Evolutionary conservation across 2,888 invertebrate genomes (phyloP), one percentile per base, ranked within the genome.

Genomic region (Apodemia mormo): DNA sequence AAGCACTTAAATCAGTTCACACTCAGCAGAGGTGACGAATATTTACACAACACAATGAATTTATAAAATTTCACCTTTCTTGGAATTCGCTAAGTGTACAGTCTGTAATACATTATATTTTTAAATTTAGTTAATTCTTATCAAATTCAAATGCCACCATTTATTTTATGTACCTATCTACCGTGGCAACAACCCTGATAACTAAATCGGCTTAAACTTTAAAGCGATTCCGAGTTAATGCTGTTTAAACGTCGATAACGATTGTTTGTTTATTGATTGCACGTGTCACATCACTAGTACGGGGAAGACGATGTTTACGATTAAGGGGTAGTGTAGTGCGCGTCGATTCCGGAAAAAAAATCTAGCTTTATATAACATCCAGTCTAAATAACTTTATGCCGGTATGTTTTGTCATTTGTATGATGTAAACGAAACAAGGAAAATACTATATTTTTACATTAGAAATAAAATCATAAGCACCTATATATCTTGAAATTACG

Each of bases 221-320:
- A 29, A 56, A 58, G 58, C 30, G 30, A 58, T 58, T 58, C 30
- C 12, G 22, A 29, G 58, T 30, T 30, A 49, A 45, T 65, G 33
- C 52, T 33, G n/a, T 49, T 22, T 43, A 64, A 71, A 69, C 73
- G 65, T 70, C 70, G 67, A 67, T 67, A 73, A 54, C 67, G 30
- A 10, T 30, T 68, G 70, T 68, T 73, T 70, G 65, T 70, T 68
- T 70, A 66, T 71, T 64, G 71, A 71, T 70, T 71, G 66, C 14
- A 43, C 67, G 61, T 68, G 58, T 71, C 52, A 65, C 66, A 71
- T 69, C 70, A 71, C 70, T 71, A 66, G 65, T 73, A 71, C 69
- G 49, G 29, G 22, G 71, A 73, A 72, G 56, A 37, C 10, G 54
- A 12, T 56, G 67, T 67, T 40, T 56, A 45, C 8, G 10, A 56